Evolutionary conservation across 64 coral and sea anemone genomes (phyloP), one percentile per base, ranked within the genome.

Genomic region (Exaiptasia diaphana): DNA sequence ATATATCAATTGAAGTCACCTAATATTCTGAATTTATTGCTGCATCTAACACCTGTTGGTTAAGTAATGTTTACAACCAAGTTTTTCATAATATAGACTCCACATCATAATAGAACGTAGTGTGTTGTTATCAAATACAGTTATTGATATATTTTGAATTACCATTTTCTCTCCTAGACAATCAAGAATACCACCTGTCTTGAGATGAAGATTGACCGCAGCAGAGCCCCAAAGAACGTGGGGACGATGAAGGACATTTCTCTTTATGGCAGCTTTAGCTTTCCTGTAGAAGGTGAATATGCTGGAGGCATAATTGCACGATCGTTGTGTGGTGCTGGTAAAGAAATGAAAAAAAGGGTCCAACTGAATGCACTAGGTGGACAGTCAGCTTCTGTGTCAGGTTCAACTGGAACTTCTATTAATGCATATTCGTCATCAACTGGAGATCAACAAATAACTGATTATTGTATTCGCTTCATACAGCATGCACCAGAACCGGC

Each of bases 211-310:
- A n/a, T n/a, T n/a, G n/a, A n/a, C n/a, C n/a, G n/a, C 3, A 54
- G 20, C 56, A 58, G 42, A 53, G 48, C 18, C 57, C 76, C 0
- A 80, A 64, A 21, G 21, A 41, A 38, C 31, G 45, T 20, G 27
- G 77, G 10, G 45, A 39, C 20, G 34, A 61, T 27, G 59, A 80
- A 45, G 77, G n/a, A 80, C 41, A 64, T 80, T 17, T 80, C 54
- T n/a, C 61, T 79, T 39, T 79, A 37, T 63, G 76, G 76, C n/a
- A 79, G 54, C 50, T 79, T 79, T 43, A 15, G 23, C 17, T 79
- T 79, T 63, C 76, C 54, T 79, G 18, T 79, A 25, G 76, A 62
- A 15, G 76, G 76, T 40, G 53, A 58, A 41, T 79, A 58, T 45
- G 35, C 53, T 23, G 55, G 52, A 38, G 76, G 57, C 10, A 23